Evolutionary conservation across 2,797 vertebrate genomes (phyloP).

Genomic region (Cetoscarus ocellatus): DNA sequence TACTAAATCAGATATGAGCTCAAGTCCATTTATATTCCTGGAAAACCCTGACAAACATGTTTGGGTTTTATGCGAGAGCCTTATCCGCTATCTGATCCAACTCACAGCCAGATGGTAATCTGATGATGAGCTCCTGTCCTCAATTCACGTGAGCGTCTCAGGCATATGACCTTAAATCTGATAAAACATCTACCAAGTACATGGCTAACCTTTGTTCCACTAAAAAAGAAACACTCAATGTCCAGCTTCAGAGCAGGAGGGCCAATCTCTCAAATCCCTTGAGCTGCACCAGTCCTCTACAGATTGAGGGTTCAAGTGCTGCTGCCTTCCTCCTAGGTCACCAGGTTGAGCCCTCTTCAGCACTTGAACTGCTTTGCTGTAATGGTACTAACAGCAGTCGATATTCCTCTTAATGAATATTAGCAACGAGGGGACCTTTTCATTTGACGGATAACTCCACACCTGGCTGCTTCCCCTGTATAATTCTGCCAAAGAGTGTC

Average conservation of each 20-base stretch:
- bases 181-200: slow-evolving; percentile 7
- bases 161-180: background rate
- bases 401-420: background rate
- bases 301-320: slow-evolving; percentile 4
- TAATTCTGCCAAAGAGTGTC: background rate
- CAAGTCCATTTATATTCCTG: background rate
- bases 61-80: background rate
- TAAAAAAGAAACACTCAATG: background rate
- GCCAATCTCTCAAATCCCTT: background rate
- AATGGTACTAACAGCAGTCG: background rate
- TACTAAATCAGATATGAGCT: background rate
- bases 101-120: slow-evolving; percentile 6
- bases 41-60: slow-evolving; percentile 2
- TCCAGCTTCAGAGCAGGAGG: background rate
- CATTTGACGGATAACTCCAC: background rate
- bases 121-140: background rate
- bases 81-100: slow-evolving; percentile 4
- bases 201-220: slow-evolving; percentile 2
- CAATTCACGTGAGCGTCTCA: background rate
- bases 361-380: slow-evolving; percentile 1
- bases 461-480: background rate
- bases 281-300: background rate
- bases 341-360: background rate
- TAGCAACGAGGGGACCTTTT: background rate
- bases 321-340: background rate